Percentiles rank a stretch among this genome's conserved stretches.
Evolutionary conservation across 2,888 invertebrate genomes (phyloP).

Genomic region (Allacma fusca): DNA sequence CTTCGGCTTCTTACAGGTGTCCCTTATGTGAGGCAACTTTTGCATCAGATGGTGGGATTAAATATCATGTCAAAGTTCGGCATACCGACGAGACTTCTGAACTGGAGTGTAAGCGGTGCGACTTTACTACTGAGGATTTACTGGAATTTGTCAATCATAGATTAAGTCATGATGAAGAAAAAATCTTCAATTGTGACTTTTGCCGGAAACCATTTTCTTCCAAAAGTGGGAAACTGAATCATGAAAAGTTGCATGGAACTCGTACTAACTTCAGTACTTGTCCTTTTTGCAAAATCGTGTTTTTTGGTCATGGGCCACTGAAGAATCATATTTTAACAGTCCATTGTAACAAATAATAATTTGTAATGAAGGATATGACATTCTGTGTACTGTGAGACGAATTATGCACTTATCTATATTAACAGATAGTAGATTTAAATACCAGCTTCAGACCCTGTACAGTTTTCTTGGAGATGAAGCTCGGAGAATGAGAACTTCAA

Average conservation of each 20-base stretch:
- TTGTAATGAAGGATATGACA: no score
- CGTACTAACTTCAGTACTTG: not conserved
- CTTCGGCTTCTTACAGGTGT: not conserved
- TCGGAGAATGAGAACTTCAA: no score
- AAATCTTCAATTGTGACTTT: not conserved
- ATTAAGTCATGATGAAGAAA: not conserved
- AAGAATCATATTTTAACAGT: not conserved
- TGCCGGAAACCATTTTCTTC: not conserved
- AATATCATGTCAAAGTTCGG: not conserved
- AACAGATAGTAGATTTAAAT: no score
- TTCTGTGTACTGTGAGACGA: no score
- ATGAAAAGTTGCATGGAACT: conserved; percentile 1
- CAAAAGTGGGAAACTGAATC: not conserved
- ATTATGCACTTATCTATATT: no score
- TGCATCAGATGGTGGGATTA: not conserved
- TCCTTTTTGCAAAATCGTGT: not conserved
- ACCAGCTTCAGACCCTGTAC: no score
- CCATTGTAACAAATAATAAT: not conserved
- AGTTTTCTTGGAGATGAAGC: no score
- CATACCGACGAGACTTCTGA: not conserved
- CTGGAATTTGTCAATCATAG: not conserved
- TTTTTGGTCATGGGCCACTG: not conserved
- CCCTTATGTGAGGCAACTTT: not conserved
- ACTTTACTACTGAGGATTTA: not conserved
- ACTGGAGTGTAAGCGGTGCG: not conserved